phyloP scores from a whole-genome alignment of 2,113 vertebrate species.

The Barnardius zonarius region DNA sequence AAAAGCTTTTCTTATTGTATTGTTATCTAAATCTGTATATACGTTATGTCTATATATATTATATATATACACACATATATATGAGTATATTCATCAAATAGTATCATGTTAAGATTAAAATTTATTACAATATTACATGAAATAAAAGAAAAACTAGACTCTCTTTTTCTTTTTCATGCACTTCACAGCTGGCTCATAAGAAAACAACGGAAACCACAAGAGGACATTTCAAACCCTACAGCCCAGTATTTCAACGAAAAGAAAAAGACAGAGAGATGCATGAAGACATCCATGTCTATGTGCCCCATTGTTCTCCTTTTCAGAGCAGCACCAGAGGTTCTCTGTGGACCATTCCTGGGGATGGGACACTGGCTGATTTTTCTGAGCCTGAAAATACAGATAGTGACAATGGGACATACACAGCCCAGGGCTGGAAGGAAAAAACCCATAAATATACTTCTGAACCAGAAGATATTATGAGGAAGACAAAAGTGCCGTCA shows the following conservation, averaged over 20 bases:
- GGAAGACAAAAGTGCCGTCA: not conserved
- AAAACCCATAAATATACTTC: not conserved
- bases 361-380: not conserved
- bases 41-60: not conserved
- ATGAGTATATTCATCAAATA: not conserved
- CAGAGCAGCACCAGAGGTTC: not conserved
- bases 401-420: not conserved
- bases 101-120: not conserved
- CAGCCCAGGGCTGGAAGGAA: not conserved
- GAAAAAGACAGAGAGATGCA: not conserved
- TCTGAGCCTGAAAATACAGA: not conserved
- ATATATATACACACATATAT: not conserved
- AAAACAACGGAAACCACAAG: not conserved
- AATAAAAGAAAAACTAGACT: not conserved
- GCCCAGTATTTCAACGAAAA: constrained; percentile 40
- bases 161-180: not conserved
- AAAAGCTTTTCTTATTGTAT: not conserved
- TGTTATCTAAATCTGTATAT: not conserved
- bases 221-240: constrained; percentile 21
- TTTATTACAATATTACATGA: not conserved
- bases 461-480: not conserved
- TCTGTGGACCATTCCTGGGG: not conserved
- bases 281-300: not conserved
- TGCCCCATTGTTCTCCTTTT: constrained; percentile 29
- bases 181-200: constrained; percentile 17